These are phyloP conservation scores for Sepioteuthis lessoniana DNA, from an alignment of 2,888 invertebrate genomes.

Conservation along the genomic window DNA sequence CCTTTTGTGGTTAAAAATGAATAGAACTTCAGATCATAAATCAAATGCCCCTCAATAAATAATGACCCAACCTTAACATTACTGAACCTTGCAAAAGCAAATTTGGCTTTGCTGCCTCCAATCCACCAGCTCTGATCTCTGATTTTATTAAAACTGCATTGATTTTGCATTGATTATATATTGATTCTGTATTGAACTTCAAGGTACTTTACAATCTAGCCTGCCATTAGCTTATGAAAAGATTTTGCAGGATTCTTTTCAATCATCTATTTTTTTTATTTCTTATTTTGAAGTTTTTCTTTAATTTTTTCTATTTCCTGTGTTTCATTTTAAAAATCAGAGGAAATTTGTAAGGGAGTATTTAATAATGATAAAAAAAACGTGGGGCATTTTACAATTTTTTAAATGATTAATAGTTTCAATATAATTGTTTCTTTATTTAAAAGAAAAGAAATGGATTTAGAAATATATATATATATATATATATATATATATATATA, in stretches of 20 bases:
- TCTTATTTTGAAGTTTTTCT: too few relatives aligned
- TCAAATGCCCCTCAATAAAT: conserved; percentile 1
- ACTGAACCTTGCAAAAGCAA: background rate
- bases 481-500: too few relatives aligned
- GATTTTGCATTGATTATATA: background rate
- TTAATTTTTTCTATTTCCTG: background rate
- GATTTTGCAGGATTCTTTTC: background rate
- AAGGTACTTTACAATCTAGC: background rate
- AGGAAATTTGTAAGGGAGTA: background rate
- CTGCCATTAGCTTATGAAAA: background rate
- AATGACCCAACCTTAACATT: background rate
- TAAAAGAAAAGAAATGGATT: background rate
- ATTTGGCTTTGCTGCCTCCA: background rate
- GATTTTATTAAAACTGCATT: background rate
- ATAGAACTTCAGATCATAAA: background rate
- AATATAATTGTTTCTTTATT: background rate
- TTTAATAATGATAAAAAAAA: background rate
- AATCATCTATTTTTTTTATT: too few relatives aligned
- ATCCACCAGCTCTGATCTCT: background rate
- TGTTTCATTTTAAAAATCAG: background rate
- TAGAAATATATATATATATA: too few relatives aligned
- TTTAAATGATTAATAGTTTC: conserved; percentile 2
- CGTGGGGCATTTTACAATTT: background rate
- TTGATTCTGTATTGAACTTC: background rate
- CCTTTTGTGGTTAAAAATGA: background rate